A percentile compares a stretch with the other conserved stretches of the same genome.
Conservation (phyloP, 2,888 invertebrate species). For the Cheilosia vernalis region DNA sequence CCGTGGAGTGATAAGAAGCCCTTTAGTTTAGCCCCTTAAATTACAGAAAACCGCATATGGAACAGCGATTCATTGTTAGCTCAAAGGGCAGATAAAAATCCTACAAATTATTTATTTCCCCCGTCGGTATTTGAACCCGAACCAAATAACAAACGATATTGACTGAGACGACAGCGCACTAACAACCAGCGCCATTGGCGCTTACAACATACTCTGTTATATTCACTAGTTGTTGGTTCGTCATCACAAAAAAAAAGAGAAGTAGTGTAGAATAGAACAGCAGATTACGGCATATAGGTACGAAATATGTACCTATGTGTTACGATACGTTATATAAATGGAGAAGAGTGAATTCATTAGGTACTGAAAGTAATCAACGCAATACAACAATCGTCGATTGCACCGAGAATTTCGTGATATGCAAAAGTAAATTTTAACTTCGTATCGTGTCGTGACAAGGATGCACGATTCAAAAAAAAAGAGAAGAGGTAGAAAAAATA, state of each 20-base stretch:
- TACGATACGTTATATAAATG: no score
- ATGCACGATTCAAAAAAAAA: no score
- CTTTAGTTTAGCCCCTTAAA: conserved; percentile 78
- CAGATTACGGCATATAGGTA: no score
- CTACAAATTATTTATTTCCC: background rate
- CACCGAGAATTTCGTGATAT: no score
- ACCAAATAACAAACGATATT: background rate
- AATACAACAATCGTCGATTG: no score
- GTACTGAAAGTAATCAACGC: no score
- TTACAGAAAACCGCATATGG: conserved; percentile 30
- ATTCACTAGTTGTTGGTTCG: background rate
- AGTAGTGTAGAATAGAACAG: no score
- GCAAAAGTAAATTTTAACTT: no score
- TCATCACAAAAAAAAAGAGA: background rate
- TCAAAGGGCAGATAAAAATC: conserved; percentile 9
- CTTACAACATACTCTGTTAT: background rate
- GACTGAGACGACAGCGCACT: background rate
- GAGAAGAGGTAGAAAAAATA: no score
- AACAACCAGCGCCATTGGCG: background rate
- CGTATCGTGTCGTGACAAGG: no score
- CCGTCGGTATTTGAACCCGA: conserved; percentile 8
- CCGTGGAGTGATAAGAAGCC: conserved; percentile 79
- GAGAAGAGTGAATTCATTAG: no score
- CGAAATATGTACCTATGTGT: no score
- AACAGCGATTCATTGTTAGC: conserved; percentile 33